Conservation (phyloP, 1,140 invertebrate species). For the Lucilia cuprina region DNA sequence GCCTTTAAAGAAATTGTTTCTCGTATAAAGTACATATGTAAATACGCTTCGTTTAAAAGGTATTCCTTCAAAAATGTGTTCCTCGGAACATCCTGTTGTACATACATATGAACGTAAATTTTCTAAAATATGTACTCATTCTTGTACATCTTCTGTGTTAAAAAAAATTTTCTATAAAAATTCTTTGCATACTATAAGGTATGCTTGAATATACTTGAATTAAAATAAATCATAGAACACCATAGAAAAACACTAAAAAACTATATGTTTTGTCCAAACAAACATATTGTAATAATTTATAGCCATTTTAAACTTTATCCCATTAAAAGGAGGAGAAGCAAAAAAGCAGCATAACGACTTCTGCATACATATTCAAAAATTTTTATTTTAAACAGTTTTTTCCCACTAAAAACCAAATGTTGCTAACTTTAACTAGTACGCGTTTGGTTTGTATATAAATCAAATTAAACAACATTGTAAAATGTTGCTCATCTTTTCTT, state of each 20-base stretch:
- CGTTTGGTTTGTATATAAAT: neutral
- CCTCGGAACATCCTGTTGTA: too few species aligned
- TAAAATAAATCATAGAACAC: neutral
- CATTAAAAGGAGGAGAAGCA: neutral
- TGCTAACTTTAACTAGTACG: neutral
- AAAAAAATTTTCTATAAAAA: too few species aligned
- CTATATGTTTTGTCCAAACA: neutral
- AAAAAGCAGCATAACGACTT: neutral
- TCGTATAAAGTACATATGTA: too few species aligned
- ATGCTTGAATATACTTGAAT: too few species aligned
- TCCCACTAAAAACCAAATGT: neutral
- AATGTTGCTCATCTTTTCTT: neutral
- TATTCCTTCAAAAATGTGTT: too few species aligned
- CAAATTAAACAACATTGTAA: neutral
- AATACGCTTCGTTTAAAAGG: too few species aligned
- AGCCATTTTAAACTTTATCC: neutral
- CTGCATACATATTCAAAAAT: neutral
- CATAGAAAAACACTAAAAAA: neutral
- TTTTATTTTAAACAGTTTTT: neutral
- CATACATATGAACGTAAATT: too few species aligned
- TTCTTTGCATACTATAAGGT: too few species aligned
- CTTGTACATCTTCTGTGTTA: too few species aligned
- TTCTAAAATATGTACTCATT: too few species aligned
- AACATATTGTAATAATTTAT: neutral
- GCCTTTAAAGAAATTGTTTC: too few species aligned